Base-by-base conservation (phyloP, 2,888 invertebrate genomes). In the Holacanthella duospinosa region DNA sequence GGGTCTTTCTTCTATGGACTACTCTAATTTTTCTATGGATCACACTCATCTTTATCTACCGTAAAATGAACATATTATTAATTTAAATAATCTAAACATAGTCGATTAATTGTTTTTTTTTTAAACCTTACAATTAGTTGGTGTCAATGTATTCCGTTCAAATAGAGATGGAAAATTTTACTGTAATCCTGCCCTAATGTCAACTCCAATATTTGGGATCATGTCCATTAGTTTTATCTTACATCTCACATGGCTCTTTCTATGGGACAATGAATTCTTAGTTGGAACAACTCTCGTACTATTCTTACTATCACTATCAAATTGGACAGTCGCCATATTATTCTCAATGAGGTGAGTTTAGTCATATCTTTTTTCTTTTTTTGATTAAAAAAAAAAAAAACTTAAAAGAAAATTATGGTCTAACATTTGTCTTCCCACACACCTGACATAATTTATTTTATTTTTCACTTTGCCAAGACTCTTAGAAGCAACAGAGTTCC, bases 281-380 rank as follows among this genome's bases (percentile, higher is more conserved):
- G 24, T 43, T 59, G 59, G 55, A 43, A 59, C 59, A 43, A 24
- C 55, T 3, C 19, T 55, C 25, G 43, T 63, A 19, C 59, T 63
- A 3, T 55, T 59, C 44, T 27, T 64, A 3, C 59, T 59, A 4
- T 26, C 59, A 19, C 2, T 59, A 2, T 29, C 59, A 12, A 48
- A 48, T 43, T 61, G 58, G 43, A 44, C 25, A 0, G 53, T 36
- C 27, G 43, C 62, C 6, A 59, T 64, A 2, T 27, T 61, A 9
- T 64, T 61, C 53, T 55, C 64, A 2, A 54, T 64, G 26, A 59
- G 60, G 64, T 64, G 44, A 59, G 54, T 26, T n/a, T n/a, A n/a
- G n/a, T n/a, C n/a, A n/a, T n/a, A n/a, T n/a, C n/a, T n/a, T n/a
- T n/a, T n/a, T n/a, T n/a, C n/a, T n/a, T n/a, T n/a, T n/a, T n/a